Percentiles rank a stretch among this genome's conserved stretches.
These are phyloP conservation scores for Platycercus adscitus DNA, from an alignment of 2,113 vertebrate genomes.

Conservation along the genomic window DNA sequence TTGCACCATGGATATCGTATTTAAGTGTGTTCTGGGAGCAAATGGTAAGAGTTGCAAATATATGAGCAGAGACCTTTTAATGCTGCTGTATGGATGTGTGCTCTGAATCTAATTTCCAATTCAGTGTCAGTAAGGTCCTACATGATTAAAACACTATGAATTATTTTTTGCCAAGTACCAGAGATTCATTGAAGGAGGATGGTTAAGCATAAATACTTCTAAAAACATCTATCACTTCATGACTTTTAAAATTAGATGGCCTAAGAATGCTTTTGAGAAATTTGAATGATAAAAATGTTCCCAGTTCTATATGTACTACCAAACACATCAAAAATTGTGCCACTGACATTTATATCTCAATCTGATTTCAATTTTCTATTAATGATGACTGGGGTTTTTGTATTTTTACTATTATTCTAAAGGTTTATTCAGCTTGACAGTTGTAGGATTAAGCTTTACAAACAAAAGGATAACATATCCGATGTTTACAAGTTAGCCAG, in stretches of 20 bases:
- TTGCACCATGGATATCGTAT: background rate
- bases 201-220: background rate
- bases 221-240: background rate
- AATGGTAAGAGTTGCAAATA: background rate
- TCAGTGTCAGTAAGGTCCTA: background rate
- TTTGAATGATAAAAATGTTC: background rate
- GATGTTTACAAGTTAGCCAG: conserved; percentile 65
- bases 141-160: background rate
- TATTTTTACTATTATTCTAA: conserved; percentile 49
- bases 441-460: conserved; percentile 59
- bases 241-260: background rate
- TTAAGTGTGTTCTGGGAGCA: background rate
- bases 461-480: conserved; percentile 55
- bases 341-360: conserved; percentile 10
- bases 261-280: conserved; percentile 18
- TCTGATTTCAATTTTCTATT: conserved; percentile 46
- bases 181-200: background rate
- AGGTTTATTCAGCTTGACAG: conserved; percentile 61
- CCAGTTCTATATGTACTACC: background rate
- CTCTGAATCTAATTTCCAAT: background rate
- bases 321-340: background rate
- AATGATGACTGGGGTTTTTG: background rate
- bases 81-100: background rate
- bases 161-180: conserved; percentile 8
- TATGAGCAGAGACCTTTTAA: background rate